These are phyloP conservation scores for Semicossyphus pulcher DNA, from an alignment of 2,113 vertebrate genomes.

Conservation along the genomic window DNA sequence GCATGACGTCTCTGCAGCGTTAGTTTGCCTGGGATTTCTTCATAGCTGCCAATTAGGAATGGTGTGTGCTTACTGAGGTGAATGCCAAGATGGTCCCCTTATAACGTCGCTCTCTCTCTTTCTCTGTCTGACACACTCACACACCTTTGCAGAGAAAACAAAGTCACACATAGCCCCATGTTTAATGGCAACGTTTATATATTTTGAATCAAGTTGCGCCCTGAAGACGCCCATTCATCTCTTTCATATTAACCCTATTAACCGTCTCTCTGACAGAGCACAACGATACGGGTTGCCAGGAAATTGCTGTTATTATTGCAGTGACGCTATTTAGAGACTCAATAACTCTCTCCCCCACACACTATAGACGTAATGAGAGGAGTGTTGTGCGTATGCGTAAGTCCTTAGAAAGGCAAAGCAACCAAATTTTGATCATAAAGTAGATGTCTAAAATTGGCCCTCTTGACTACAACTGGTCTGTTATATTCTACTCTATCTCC, in stretches of 20 bases:
- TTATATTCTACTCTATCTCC: not conserved
- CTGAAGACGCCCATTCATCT: constrained; percentile 59
- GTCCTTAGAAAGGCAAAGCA: constrained; percentile 16
- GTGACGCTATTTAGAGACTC: constrained; percentile 66
- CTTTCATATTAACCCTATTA: constrained; percentile 67
- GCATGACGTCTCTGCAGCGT: not conserved
- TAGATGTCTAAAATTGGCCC: not conserved
- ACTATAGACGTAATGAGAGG: constrained; percentile 40
- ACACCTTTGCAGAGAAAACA: not conserved
- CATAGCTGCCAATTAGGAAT: constrained; percentile 18
- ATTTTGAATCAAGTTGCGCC: constrained; percentile 38
- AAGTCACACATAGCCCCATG: not conserved
- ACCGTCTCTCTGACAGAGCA: constrained; percentile 46
- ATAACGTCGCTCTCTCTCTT: not conserved
- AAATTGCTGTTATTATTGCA: constrained; percentile 67
- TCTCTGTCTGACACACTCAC: not conserved
- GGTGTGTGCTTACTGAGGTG: constrained; percentile 9
- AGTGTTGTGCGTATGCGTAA: constrained; percentile 17
- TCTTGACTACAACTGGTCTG: not conserved
- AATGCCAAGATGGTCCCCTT: constrained; percentile 39
- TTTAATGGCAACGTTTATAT: constrained; percentile 40
- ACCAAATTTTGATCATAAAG: not conserved
- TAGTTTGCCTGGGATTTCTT: constrained; percentile 16
- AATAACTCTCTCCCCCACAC: constrained; percentile 54
- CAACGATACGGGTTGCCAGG: constrained; percentile 64